A percentile compares a stretch with the other conserved stretches of the same genome.
phyloP scores from a whole-genome alignment of 2,113 vertebrate species.

The Hemiprocne comata region DNA sequence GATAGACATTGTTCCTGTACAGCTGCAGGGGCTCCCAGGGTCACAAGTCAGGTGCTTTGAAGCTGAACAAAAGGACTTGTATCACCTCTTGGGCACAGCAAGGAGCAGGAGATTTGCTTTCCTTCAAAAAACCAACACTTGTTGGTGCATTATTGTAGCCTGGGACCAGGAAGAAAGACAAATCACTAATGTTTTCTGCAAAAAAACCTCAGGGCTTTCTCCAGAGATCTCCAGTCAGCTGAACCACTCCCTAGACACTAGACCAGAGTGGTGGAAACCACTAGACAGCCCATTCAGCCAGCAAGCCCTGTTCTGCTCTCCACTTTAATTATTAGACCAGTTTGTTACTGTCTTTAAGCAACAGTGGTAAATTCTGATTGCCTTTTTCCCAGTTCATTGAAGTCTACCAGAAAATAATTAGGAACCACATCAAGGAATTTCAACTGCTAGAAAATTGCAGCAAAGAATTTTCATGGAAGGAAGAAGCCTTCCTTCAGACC shows the following conservation, averaged over 20 bases:
- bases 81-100: not conserved
- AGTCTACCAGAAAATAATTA: not conserved
- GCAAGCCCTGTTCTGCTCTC: not conserved
- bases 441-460: not conserved
- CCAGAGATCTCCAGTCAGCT: not conserved
- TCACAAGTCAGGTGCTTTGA: not conserved
- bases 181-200: not conserved
- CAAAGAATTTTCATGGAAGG: not conserved
- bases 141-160: too few relatives aligned
- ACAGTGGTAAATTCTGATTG: not conserved
- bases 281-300: not conserved
- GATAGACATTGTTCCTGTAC: rapidly evolving
- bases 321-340: not conserved
- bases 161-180: not conserved
- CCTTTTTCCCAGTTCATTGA: not conserved
- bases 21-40: not conserved
- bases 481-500: not conserved
- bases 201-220: not conserved
- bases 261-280: not conserved
- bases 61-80: not conserved
- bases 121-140: not conserved
- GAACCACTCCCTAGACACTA: not conserved
- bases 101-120: not conserved
- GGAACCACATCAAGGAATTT: not conserved
- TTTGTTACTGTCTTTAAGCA: not conserved